A percentile compares a stretch with the other conserved stretches of the same genome.
Conservation (phyloP, 2,888 invertebrate genomes). For the Homarus gammarus region DNA sequence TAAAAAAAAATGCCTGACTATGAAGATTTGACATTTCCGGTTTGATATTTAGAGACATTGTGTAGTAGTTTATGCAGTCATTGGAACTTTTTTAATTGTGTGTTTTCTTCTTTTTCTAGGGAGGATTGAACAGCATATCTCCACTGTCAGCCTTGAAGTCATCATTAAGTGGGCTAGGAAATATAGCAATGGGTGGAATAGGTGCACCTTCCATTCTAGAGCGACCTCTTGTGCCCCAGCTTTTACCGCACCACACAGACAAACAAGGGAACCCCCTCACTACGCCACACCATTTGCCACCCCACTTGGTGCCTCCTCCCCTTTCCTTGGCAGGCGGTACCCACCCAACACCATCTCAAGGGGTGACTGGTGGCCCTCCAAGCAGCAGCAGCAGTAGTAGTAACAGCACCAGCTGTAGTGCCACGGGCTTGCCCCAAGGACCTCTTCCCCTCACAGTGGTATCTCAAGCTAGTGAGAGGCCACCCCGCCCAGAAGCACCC, state of each 20-base stretch:
- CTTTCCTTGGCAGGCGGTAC: constrained; percentile 44
- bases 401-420: constrained; percentile 52
- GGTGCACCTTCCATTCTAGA: constrained; percentile 62
- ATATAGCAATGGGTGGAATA: constrained; percentile 56
- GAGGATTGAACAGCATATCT: constrained; percentile 67
- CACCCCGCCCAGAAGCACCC: constrained; percentile 48
- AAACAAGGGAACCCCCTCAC: constrained; percentile 45
- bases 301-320: constrained; percentile 65
- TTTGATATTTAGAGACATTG: too few species aligned
- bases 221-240: constrained; percentile 71
- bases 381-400: constrained; percentile 55
- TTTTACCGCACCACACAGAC: constrained; percentile 68
- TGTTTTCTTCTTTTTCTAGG: constrained; percentile 44
- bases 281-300: constrained; percentile 40
- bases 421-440: constrained; percentile 42
- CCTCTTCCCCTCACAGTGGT: constrained; percentile 58
- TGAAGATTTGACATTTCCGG: too few species aligned
- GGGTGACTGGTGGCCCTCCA: constrained; percentile 35
- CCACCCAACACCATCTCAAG: constrained; percentile 42
- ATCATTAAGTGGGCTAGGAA: constrained; percentile 58
- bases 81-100: too few species aligned
- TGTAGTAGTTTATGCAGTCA: too few species aligned
- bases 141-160: constrained; percentile 68
- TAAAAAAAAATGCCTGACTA: too few species aligned
- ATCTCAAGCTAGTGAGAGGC: constrained; percentile 36